These are phyloP conservation scores for Danaus plexippus DNA, from an alignment of 1,140 invertebrate genomes.

Conservation along the genomic window DNA sequence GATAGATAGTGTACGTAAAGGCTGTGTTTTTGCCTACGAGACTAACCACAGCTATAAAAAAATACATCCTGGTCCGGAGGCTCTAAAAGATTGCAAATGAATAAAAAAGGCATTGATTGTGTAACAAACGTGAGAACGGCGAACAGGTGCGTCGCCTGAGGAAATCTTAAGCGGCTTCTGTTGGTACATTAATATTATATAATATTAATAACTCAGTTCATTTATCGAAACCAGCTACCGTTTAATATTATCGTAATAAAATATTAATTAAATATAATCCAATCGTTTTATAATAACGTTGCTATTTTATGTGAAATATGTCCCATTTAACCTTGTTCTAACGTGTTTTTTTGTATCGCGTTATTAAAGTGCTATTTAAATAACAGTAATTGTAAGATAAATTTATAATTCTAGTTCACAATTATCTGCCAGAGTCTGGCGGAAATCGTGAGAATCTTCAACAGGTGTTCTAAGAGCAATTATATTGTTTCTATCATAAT, in stretches of 20 bases:
- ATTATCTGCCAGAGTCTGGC: constrained; percentile 14
- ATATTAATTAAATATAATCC: background rate
- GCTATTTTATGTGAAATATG: too few species aligned
- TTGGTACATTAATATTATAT: constrained; percentile 10
- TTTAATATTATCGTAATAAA: constrained; percentile 8
- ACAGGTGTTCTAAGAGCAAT: constrained; percentile 18
- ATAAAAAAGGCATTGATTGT: constrained; percentile 55
- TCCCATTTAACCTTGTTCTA: too few species aligned
- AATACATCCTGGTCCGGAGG: constrained; percentile 33
- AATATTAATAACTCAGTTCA: constrained; percentile 9
- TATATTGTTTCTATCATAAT: constrained; percentile 5
- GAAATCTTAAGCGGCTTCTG: constrained; percentile 52
- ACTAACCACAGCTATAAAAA: constrained; percentile 3
- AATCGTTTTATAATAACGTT: background rate
- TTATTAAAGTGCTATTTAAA: too few species aligned
- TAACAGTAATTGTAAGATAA: too few species aligned
- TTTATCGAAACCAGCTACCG: background rate
- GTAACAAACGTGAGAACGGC: constrained; percentile 49
- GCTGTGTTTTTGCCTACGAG: too few species aligned
- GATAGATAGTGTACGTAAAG: too few species aligned
- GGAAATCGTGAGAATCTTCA: constrained; percentile 20
- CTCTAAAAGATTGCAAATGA: constrained; percentile 44
- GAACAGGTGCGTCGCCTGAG: constrained; percentile 49
- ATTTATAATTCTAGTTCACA: constrained; percentile 14
- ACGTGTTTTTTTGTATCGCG: too few species aligned